Percentiles rank a stretch among this genome's conserved stretches.
phyloP scores from a whole-genome alignment of 2,113 vertebrate species.

The Stercorarius parasiticus region DNA sequence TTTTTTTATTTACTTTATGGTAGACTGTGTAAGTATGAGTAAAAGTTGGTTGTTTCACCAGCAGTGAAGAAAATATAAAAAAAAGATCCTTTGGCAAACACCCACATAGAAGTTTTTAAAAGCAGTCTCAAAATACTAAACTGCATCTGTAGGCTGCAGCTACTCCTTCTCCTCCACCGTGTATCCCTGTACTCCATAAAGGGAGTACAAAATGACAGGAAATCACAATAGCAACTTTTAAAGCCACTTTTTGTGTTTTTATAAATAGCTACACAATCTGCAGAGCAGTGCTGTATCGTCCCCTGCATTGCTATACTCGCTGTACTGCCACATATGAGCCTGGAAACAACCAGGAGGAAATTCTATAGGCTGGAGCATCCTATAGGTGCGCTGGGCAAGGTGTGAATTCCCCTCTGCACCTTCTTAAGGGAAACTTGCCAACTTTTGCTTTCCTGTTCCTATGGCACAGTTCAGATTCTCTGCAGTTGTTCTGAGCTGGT shows the following conservation, averaged over 20 bases:
- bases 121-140: conserved; percentile 21
- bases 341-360: neutral
- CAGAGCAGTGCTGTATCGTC: neutral
- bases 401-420: neutral
- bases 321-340: neutral
- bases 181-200: neutral
- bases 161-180: neutral
- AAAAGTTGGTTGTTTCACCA: conserved; percentile 2
- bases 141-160: conserved; percentile 25
- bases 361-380: neutral
- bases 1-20: neutral
- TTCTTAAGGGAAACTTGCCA: neutral
- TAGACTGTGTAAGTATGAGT: neutral
- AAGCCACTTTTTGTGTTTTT: neutral
- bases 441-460: neutral
- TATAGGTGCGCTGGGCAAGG: neutral
- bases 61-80: neutral
- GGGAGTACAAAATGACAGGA: neutral
- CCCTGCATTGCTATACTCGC: neutral
- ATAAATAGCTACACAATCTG: neutral
- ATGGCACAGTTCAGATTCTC: neutral
- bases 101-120: conserved; percentile 36
- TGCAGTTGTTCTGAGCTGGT: neutral
- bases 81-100: conserved; percentile 17
- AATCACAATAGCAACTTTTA: neutral